Base-by-base conservation (phyloP, 2,888 invertebrate species). In the Fabriciana adippe region DNA sequence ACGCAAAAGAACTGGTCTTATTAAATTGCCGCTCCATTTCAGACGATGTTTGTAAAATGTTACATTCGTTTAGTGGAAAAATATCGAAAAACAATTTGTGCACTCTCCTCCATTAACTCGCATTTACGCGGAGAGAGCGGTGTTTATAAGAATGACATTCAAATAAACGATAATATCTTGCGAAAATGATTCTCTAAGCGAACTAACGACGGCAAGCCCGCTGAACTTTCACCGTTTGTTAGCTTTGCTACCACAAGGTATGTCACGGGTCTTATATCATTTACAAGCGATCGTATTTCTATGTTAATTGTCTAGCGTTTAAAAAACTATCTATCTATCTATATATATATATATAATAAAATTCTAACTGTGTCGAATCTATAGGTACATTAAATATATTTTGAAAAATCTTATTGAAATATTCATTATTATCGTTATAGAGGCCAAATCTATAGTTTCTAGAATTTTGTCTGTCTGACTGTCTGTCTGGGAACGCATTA, bases 221-320 rank as follows among this genome's bases (percentile, higher is more conserved):
- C 67, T 86, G 85, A 90, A 90, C 90, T 90, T 90, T 91, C 90
- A 89, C 90, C 84, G 77, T 85, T 87, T 88, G 86, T 86, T 84
- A 80, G 85, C 81, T 87, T 84, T 80, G 78, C 80, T 78, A 79
- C 78, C 78, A 41, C n/a, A 0, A 79, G 79, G 82, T 86, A 85
- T 86, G 86, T 84, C 78, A 76, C 68, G 62, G 60, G 53, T 65
- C n/a, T 71, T 71, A 65, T 66, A 64, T 72, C 68, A 69, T 81
- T 77, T 79, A 77, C 79, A 61, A 57, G 54, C 55, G 51, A 64
- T 54, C 35, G 60, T 48, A 64, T 60, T 45, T 64, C 60, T 59
- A 47, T 47, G 15, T 35, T 35, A 35, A 35, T 31, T 6, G 6
- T 35, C 6, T 35, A 35, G 35, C 35, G 35, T 11, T 1, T 41